phyloP scores from a whole-genome alignment of 2,113 vertebrate species.

The Dissostichus mawsoni region DNA sequence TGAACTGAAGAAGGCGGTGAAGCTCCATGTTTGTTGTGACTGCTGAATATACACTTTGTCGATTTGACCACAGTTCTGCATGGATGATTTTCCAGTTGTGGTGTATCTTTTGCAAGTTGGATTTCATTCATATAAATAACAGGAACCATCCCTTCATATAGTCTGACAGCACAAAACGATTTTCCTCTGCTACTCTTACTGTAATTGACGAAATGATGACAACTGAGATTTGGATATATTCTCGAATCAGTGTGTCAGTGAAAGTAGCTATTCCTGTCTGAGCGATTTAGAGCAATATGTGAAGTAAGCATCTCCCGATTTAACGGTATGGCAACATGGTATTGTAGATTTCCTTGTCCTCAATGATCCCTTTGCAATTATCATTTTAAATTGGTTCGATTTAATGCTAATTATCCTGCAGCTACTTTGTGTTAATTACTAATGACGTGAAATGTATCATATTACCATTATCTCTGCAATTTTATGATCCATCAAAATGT shows the following conservation, averaged over 20 bases:
- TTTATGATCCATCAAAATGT: constrained; percentile 26
- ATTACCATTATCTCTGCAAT: constrained; percentile 27
- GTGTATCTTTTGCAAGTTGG: constrained; percentile 39
- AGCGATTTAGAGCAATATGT: background rate
- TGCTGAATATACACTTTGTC: constrained; percentile 47
- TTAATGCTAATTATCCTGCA: constrained; percentile 35
- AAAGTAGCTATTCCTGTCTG: constrained; percentile 1
- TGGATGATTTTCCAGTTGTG: constrained; percentile 32
- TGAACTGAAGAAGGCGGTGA: constrained; percentile 15
- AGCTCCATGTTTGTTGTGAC: constrained; percentile 14
- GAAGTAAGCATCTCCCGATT: constrained; percentile 14
- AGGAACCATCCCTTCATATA: constrained; percentile 21
- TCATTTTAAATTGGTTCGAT: constrained; percentile 6
- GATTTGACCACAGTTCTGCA: constrained; percentile 32
- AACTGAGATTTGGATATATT: constrained; percentile 33
- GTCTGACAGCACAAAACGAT: constrained; percentile 21
- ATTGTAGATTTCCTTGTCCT: background rate
- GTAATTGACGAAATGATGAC: constrained; percentile 40
- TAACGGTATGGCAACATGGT: background rate
- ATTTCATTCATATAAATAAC: constrained; percentile 56
- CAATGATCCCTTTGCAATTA: constrained; percentile 1
- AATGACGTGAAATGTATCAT: constrained; percentile 41
- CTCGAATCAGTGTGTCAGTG: background rate
- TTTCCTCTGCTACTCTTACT: constrained; percentile 9
- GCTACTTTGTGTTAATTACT: constrained; percentile 51